Evolutionary conservation across 2,113 vertebrate species (phyloP).

Genomic region (Peromyscus maniculatus): DNA sequence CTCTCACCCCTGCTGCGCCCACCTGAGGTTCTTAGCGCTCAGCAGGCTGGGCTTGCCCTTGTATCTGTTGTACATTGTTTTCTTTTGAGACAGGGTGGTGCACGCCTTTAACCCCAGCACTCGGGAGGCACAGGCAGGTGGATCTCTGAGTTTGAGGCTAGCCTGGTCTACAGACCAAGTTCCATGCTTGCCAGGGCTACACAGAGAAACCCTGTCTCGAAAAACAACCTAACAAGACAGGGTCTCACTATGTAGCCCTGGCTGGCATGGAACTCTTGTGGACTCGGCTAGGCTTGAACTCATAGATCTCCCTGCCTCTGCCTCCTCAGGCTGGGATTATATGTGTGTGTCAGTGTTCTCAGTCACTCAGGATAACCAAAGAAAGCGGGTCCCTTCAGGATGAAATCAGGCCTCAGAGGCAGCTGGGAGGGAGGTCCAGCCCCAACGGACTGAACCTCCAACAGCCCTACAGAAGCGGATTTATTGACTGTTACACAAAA

Average conservation of each 20-base stretch:
- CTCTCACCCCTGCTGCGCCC: not conserved
- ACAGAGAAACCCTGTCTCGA: not conserved
- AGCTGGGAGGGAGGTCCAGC: not conserved
- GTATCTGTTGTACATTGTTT: not conserved
- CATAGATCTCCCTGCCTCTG: not conserved
- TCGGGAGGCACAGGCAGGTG: not conserved
- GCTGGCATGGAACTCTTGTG: not conserved
- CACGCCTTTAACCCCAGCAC: not conserved
- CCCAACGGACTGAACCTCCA: rapidly evolving
- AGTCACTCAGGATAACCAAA: not conserved
- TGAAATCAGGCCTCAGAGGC: not conserved
- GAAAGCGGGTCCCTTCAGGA: not conserved
- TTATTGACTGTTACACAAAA: not conserved
- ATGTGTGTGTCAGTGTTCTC: not conserved
- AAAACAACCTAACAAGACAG: not conserved
- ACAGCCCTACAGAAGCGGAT: not conserved
- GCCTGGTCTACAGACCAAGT: not conserved
- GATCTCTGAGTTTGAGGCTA: not conserved
- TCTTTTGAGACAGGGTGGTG: not conserved
- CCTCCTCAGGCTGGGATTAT: not conserved
- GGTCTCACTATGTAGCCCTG: not conserved
- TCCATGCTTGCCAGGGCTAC: not conserved
- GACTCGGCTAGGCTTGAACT: not conserved
- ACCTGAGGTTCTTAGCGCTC: not conserved
- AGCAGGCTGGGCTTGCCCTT: not conserved